Percentiles rank a stretch among this genome's conserved stretches.
phyloP scores from a whole-genome alignment of 2,888 invertebrate species.

The Agrotis clavis region DNA sequence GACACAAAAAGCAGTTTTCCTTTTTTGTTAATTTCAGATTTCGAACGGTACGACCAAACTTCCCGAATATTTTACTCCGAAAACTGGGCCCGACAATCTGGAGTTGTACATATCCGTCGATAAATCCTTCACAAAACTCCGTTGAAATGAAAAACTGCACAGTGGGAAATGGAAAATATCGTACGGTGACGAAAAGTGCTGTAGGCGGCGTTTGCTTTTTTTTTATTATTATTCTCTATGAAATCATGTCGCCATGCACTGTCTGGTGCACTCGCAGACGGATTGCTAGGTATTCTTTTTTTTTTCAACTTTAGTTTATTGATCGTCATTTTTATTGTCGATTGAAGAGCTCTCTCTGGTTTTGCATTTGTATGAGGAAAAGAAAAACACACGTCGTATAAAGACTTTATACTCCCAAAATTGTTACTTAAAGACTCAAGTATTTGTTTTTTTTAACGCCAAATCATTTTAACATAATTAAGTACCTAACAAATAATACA shows the following conservation, averaged over 20 bases:
- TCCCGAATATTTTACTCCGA: slow-evolving; percentile 50
- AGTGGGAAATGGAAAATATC: slow-evolving; percentile 65
- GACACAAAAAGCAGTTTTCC: slow-evolving; percentile 46
- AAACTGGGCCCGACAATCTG: slow-evolving; percentile 51
- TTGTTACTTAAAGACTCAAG: too few species aligned
- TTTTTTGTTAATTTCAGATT: slow-evolving; percentile 56
- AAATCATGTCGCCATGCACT: slow-evolving; percentile 63
- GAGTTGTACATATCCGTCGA: slow-evolving; percentile 55
- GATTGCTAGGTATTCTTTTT: slow-evolving; percentile 45
- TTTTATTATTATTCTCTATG: slow-evolving; percentile 50
- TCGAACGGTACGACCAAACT: slow-evolving; percentile 41
- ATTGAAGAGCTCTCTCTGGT: slow-evolving; percentile 10
- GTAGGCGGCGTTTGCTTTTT: slow-evolving; percentile 48
- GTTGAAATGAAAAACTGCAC: slow-evolving; percentile 75
- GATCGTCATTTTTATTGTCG: slow-evolving; percentile 41
- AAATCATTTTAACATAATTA: too few species aligned
- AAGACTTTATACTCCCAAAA: too few species aligned
- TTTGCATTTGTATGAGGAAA: too few species aligned
- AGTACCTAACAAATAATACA: too few species aligned
- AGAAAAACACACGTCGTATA: too few species aligned
- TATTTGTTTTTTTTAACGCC: too few species aligned
- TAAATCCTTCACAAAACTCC: slow-evolving; percentile 64
- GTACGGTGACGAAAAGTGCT: slow-evolving; percentile 70
- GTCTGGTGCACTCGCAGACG: slow-evolving; percentile 61
- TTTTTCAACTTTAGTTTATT: slow-evolving; percentile 48